Base-by-base conservation (phyloP, 2,113 vertebrate genomes). In the Steatornis caripensis region DNA sequence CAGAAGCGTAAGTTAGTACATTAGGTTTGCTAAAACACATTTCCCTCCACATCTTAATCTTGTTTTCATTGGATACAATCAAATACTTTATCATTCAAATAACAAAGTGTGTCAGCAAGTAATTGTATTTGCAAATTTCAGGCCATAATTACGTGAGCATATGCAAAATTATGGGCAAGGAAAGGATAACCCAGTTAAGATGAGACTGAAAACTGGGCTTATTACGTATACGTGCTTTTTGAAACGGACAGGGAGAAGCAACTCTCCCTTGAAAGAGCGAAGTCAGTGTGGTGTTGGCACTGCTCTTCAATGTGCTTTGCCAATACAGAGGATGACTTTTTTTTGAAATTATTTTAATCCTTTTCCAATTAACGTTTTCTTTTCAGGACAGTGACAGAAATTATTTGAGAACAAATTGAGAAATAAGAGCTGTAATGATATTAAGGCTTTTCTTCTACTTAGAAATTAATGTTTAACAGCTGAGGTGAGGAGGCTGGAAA, bases 91-190 rank as follows among this genome's bases (percentile, higher is more conserved):
- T 97, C 96, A 96, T 95, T 95, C 90, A 94, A 69, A 96, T 96
- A 96, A 93, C 93, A 80, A 94, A 93, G 89, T 95, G 80, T 97
- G 94, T 95, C 96, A 97, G 89, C 94, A 87, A 91, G 89, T 93
- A 97, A 97, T 91, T 97, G 94, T 90, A 69, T 93, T 91, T 96
- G 94, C 95, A 96, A 91, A 95, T 97, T 97, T 92, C 81, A 93
- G 70, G 65, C 61, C 18, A 5, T 97, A 95, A 95, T 97, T 92
- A 87, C 64, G 37, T 82, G 53, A 97, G 84, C 77, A 72, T 95
- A 93, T 97, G 95, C 94, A 95, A 96, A 95, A 90, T 89, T 71
- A 84, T 12, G 8, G 81, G 86, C 57, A 89, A 89, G 83, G 83
- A 87, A 91, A 91, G 91, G 81, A 84, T 95, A 96, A 94, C 48